Conservation (phyloP, 1,140 invertebrate genomes). For the Vanessa atalanta region DNA sequence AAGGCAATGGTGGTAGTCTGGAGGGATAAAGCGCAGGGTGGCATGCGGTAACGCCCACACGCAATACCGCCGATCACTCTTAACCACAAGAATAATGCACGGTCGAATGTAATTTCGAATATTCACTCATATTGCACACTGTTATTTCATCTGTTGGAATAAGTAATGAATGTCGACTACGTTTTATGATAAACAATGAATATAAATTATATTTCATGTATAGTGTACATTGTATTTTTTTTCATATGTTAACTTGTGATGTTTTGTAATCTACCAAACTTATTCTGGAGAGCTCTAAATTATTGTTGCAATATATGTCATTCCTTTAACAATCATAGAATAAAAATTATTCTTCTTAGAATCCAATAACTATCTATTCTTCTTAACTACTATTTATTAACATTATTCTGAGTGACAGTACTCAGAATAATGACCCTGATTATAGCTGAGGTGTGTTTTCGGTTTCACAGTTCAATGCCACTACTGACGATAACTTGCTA, state of each 20-base stretch:
- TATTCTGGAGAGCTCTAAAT: too few species aligned
- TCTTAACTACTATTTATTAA: too few species aligned
- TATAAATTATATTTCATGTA: too few species aligned
- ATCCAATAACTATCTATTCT: too few species aligned
- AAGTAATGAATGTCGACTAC: neutral
- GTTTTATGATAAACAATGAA: neutral
- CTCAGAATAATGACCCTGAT: neutral
- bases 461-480: slow-evolving; percentile 36
- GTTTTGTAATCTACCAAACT: too few species aligned
- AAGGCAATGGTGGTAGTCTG: slow-evolving; percentile 23
- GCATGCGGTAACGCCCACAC: slow-evolving; percentile 59
- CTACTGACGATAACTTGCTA: slow-evolving; percentile 31
- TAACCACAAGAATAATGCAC: slow-evolving; percentile 33
- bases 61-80: slow-evolving; percentile 35
- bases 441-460: slow-evolving; percentile 18
- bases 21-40: slow-evolving; percentile 36
- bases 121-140: slow-evolving; percentile 16
- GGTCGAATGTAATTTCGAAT: slow-evolving; percentile 31
- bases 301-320: too few species aligned
- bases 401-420: too few species aligned
- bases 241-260: too few species aligned
- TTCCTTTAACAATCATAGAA: too few species aligned
- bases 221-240: too few species aligned
- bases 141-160: slow-evolving; percentile 1
- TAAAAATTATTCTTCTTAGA: too few species aligned